Percentiles rank a stretch among this genome's conserved stretches.
Evolutionary conservation across 2,888 invertebrate genomes (phyloP).

Genomic region (Chrysopilus asiliformis): DNA sequence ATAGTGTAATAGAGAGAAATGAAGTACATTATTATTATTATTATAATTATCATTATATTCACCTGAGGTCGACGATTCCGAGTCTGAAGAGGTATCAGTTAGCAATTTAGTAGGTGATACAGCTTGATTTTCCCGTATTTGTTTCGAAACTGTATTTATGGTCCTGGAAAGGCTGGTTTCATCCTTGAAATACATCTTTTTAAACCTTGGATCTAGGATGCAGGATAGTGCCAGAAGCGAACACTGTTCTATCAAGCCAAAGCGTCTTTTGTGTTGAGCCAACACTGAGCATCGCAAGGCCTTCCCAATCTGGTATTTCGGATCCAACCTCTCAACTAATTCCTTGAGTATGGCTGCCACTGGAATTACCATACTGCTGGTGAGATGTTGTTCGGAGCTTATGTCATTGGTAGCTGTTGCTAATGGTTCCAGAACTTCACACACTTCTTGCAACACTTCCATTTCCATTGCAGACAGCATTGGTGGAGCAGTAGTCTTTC

Average conservation of each 20-base stretch:
- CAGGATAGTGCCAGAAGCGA: slow-evolving; percentile 2
- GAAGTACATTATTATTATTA: too few species aligned
- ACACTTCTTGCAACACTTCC: slow-evolving; percentile 5
- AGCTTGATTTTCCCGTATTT: too few species aligned
- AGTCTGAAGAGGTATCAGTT: too few species aligned
- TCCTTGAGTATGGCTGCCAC: too few species aligned
- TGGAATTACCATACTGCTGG: slow-evolving; percentile 5
- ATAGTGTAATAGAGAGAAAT: too few species aligned
- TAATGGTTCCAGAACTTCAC: slow-evolving; percentile 2
- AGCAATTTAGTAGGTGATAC: too few species aligned
- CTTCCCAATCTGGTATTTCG: slow-evolving; percentile 1
- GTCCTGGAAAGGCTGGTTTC: too few species aligned
- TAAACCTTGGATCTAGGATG: too few species aligned
- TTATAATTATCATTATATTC: too few species aligned
- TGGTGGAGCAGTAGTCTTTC: slow-evolving; percentile 6
- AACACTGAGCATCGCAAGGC: slow-evolving; percentile 3
- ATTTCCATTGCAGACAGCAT: slow-evolving; percentile 4
- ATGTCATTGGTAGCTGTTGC: slow-evolving; percentile 5
- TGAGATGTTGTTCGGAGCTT: slow-evolving; percentile 3
- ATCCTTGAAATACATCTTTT: too few species aligned
- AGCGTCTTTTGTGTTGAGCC: slow-evolving; percentile 1
- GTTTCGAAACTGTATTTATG: too few species aligned
- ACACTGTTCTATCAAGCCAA: slow-evolving; percentile 1
- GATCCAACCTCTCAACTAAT: not conserved
- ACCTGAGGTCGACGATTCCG: too few species aligned